Percentiles rank a stretch among this genome's conserved stretches.
Evolutionary conservation across 2,888 invertebrate species (phyloP).

Genomic region (Papilio protenor): DNA sequence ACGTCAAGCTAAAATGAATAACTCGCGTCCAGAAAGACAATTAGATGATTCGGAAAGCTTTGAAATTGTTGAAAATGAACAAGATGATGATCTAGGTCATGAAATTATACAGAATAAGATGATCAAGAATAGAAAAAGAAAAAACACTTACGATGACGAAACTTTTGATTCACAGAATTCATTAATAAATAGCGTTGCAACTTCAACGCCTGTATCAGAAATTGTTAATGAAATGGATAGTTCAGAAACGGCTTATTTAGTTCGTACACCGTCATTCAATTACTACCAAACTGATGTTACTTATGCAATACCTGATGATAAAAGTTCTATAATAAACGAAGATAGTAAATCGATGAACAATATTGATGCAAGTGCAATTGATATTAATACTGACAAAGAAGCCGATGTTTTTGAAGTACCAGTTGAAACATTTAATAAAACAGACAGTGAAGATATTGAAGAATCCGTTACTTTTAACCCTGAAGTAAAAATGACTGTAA

Average conservation of each 20-base stretch:
- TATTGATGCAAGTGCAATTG: neutral
- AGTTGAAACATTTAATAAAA: neutral
- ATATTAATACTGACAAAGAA: neutral
- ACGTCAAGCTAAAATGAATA: slow-evolving; percentile 6
- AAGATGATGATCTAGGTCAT: neutral
- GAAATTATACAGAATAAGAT: neutral
- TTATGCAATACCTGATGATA: neutral
- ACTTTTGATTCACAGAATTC: neutral
- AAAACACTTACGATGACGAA: neutral
- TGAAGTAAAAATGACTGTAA: neutral
- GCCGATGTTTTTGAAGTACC: neutral
- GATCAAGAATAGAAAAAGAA: neutral
- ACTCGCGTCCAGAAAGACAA: slow-evolving; percentile 18
- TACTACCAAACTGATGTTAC: slow-evolving; percentile 2
- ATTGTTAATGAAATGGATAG: neutral
- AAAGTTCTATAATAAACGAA: neutral
- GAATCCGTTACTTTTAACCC: neutral
- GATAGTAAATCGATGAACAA: neutral
- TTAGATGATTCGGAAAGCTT: neutral
- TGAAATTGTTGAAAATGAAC: neutral
- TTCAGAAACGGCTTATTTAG: neutral
- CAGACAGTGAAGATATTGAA: neutral
- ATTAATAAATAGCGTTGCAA: neutral
- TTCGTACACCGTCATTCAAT: slow-evolving; percentile 1
- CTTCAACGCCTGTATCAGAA: neutral